A percentile compares a stretch with the other conserved stretches of the same genome.
Conservation (phyloP, 2,888 invertebrate species). For the Cephalotes varians region DNA sequence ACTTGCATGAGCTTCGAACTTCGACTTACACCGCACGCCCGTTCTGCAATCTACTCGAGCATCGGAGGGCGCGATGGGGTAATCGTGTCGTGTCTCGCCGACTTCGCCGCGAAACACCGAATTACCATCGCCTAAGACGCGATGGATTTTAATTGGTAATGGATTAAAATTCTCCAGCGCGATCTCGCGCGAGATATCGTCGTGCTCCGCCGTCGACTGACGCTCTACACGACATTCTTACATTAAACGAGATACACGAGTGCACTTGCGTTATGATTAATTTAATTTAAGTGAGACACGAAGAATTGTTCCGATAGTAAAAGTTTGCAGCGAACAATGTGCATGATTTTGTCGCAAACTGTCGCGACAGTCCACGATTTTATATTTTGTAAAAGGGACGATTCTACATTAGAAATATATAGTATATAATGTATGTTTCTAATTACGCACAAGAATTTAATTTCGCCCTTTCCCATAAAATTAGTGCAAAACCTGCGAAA, state of each 20-base stretch:
- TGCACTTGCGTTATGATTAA: background rate
- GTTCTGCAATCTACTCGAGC: slow-evolving; percentile 30
- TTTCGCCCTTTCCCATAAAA: background rate
- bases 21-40: slow-evolving; percentile 12
- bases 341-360: background rate
- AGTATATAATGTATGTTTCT: background rate
- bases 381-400: background rate
- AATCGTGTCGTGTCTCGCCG: slow-evolving; percentile 30
- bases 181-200: slow-evolving; percentile 12
- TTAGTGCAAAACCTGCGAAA: background rate
- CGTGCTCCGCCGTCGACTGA: background rate
- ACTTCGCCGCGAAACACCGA: slow-evolving; percentile 26
- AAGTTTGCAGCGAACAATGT: background rate
- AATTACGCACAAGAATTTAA: background rate
- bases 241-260: slow-evolving; percentile 18
- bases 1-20: slow-evolving; percentile 49
- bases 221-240: slow-evolving; percentile 40
- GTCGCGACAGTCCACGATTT: background rate
- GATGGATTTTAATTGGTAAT: slow-evolving; percentile 36
- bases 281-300: background rate
- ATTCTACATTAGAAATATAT: background rate
- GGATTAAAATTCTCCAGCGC: slow-evolving; percentile 32
- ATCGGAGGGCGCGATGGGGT: slow-evolving; percentile 20
- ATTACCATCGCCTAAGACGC: slow-evolving; percentile 32
- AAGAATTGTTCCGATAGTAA: slow-evolving; percentile 1